Percentiles rank a stretch among this genome's conserved stretches.
Conservation (phyloP, 2,888 invertebrate genomes). For the Apamea sordens region DNA sequence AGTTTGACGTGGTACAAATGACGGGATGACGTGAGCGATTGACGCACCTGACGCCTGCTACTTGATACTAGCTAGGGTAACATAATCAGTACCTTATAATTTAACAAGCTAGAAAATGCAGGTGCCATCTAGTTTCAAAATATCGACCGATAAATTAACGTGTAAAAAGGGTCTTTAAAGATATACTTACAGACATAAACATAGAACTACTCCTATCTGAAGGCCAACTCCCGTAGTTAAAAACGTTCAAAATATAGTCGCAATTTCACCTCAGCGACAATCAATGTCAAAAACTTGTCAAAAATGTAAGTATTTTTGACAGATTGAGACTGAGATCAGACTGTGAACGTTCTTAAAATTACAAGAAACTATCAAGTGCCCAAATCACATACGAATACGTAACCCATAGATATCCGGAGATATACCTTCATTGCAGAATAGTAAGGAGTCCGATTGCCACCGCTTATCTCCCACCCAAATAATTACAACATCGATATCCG, state of each 20-base stretch:
- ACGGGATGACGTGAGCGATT: slow-evolving; percentile 36
- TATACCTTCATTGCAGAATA: no score
- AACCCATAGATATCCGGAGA: no score
- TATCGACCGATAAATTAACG: neutral
- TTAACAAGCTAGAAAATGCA: neutral
- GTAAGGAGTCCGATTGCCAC: no score
- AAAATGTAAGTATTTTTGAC: no score
- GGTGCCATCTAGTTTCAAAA: neutral
- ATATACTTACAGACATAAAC: neutral
- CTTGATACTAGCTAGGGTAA: neutral
- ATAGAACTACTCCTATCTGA: neutral
- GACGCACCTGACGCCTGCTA: slow-evolving; percentile 34
- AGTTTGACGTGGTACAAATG: slow-evolving; percentile 30
- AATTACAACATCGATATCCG: no score
- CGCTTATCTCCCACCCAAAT: no score
- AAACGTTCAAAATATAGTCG: no score
- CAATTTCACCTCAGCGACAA: no score
- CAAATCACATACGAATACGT: neutral
- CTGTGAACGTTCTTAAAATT: no score
- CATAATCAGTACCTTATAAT: neutral
- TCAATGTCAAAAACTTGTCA: no score
- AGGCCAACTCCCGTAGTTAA: neutral
- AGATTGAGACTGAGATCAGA: no score
- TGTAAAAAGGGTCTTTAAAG: neutral
- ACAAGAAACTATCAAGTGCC: neutral